Conservation (phyloP, 2,113 vertebrate genomes). For the Pseudorhombus dupliciocellatus region DNA sequence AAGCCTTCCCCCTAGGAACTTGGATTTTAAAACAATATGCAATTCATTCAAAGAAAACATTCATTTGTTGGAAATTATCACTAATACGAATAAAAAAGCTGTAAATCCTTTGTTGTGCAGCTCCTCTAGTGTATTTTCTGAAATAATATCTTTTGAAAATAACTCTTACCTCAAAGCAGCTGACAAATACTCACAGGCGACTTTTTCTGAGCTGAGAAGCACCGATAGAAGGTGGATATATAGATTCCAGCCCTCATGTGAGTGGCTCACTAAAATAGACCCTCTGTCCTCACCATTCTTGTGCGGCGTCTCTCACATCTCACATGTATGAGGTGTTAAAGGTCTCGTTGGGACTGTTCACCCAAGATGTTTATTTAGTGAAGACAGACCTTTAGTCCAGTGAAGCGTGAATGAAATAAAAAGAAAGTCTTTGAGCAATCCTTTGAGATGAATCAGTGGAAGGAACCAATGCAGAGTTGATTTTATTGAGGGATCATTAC, state of each 20-base stretch:
- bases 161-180: constrained; percentile 61
- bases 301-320: constrained; percentile 27
- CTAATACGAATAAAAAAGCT: background rate
- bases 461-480: constrained; percentile 7
- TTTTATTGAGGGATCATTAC: constrained; percentile 20
- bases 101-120: too few relatives aligned
- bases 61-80: background rate
- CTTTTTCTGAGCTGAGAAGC: constrained; percentile 56
- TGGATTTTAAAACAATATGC: too few relatives aligned
- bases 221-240: constrained; percentile 70
- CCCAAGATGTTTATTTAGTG: constrained; percentile 20
- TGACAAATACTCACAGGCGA: constrained; percentile 32
- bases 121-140: background rate
- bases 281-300: constrained; percentile 67
- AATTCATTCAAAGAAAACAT: background rate
- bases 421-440: background rate
- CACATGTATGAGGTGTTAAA: constrained; percentile 55
- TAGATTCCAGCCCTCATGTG: constrained; percentile 72
- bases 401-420: background rate
- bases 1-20: too few relatives aligned
- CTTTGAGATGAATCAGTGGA: background rate
- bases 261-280: constrained; percentile 80
- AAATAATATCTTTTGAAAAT: constrained; percentile 11
- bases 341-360: constrained; percentile 37
- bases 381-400: background rate